Base-by-base conservation (phyloP, 2,797 vertebrate species). In the Fistularia commersonii region DNA sequence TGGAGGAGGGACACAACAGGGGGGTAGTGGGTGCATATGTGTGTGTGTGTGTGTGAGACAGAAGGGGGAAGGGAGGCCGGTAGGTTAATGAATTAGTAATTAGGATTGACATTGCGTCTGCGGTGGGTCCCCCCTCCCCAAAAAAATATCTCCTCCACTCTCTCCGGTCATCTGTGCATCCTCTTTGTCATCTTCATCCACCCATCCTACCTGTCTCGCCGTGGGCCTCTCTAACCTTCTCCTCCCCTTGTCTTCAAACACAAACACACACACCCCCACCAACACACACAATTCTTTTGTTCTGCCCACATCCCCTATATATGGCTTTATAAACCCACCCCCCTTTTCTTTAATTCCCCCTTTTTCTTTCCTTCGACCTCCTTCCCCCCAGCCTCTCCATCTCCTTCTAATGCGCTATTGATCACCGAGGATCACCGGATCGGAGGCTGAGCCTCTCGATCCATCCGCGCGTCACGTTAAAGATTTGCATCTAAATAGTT, bases 71-170 rank as follows among this genome's bases (percentile, higher is more conserved):
- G 77, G 82, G 78, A 77, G 62, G 15, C 2, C 36, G 68, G 45
- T 61, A 74, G 78, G 66, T 85, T 90, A 86, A 92, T 92, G 86
- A 90, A 91, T 92, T 87, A 91, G 69, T 90, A 80, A 92, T 90
- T 85, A 86, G 78, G 76, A 88, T 83, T 89, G 86, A 87, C 85
- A 73, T 66, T 71, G 82, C 66, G 41, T 88, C 80, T 89, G 64
- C 54, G 15, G 57, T 57, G 70, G 80, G 69, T 69, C 76, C 76
- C 63, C 67, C 67, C 55, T 50, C n/a, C n/a, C n/a, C n/a, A n/a
- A n/a, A n/a, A 70, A 75, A 82, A 55, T 58, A 56, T 48, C 40
- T 59, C 49, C 51, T 58, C 33, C 52, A 32, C 50, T 47, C 54
- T 54, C 41, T 54, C 62, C 8, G 59, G 72, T 80, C 69, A 67